Percentiles rank a stretch among this genome's conserved stretches.
These are phyloP conservation scores for Liopterus haemorrhoidalis DNA, from an alignment of 2,888 invertebrate genomes.

Conservation along the genomic window DNA sequence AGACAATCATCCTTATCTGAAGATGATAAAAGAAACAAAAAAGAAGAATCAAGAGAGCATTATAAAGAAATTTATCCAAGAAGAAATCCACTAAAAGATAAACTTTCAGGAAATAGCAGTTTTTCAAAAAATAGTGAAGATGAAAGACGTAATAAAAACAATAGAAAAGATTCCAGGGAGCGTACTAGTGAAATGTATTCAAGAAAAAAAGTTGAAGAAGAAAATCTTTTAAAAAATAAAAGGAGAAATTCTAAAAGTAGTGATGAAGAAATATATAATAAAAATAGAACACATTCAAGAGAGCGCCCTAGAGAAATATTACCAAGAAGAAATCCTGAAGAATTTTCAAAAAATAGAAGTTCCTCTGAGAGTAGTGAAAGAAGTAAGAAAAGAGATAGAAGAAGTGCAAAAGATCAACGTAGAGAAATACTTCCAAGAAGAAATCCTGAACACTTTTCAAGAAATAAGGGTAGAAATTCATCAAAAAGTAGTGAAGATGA, in stretches of 20 bases:
- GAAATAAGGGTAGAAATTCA: no score
- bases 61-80: slow-evolving; percentile 17
- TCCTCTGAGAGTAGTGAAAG: slow-evolving; percentile 5
- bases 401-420: background rate
- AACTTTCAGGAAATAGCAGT: slow-evolving; percentile 11
- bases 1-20: slow-evolving; percentile 24
- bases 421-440: slow-evolving; percentile 11
- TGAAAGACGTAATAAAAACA: slow-evolving; percentile 15
- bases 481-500: background rate
- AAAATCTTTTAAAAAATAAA: no score
- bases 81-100: slow-evolving; percentile 23
- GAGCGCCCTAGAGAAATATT: slow-evolving; percentile 24
- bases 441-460: slow-evolving; percentile 7
- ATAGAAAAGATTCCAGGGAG: no score
- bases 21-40: slow-evolving; percentile 4
- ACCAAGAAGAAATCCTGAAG: slow-evolving; percentile 22
- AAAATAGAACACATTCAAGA: no score
- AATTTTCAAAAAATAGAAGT: slow-evolving; percentile 14
- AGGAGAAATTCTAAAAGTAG: no score
- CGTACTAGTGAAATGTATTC: no score
- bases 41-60: slow-evolving; percentile 4
- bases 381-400: slow-evolving; percentile 7
- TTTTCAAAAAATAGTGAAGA: slow-evolving; percentile 5
- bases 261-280: no score
- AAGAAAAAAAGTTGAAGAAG: no score